Evolutionary conservation across 1,140 invertebrate genomes (phyloP), one percentile per base, ranked within the genome.

Genomic region (Heterodera schachtii): DNA sequence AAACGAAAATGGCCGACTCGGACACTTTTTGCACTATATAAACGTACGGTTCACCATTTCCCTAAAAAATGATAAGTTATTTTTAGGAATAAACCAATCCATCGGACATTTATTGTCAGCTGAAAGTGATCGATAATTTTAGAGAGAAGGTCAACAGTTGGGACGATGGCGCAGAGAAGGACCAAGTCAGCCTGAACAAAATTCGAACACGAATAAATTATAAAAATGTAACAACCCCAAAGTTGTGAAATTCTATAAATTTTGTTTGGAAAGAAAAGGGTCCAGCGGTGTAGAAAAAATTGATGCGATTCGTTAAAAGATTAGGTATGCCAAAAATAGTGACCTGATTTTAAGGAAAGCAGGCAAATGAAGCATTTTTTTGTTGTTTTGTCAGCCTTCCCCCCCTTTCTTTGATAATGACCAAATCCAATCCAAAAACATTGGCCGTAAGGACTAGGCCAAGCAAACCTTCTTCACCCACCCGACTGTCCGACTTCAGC

Each of bases 401-500:
- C n/a, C n/a, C n/a, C n/a, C n/a, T n/a, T n/a, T n/a, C n/a, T n/a
- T n/a, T n/a, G 31, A 31, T 31, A 31, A 31, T 0, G 31, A 31
- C 31, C 31, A 31, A 31, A 31, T 31, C 31, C 31, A 31, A 31
- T 31, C 31, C 31, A 31, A 31, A 31, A 31, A 31, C 31, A 31
- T 31, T 31, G 31, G 1, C 31, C 31, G 31, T 0, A 31, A 31
- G 31, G 31, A 31, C 31, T 31, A 31, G 0, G 31, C 31, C 31
- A 31, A 31, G 31, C 31, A 31, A 31, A 31, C 31, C 31, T 31
- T 31, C 31, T 31, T 52, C 6, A 75, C 4, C 41, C 43, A 78
- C 77, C 64, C 77, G 66, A 70, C 7, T 78, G 70, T 78, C 77
- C 46, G 44, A 46, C 47, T 78, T 78, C n/a, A 78, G n/a, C 52